Evolutionary conservation across 2,888 invertebrate genomes (phyloP).

Genomic region (Hyles lineata): DNA sequence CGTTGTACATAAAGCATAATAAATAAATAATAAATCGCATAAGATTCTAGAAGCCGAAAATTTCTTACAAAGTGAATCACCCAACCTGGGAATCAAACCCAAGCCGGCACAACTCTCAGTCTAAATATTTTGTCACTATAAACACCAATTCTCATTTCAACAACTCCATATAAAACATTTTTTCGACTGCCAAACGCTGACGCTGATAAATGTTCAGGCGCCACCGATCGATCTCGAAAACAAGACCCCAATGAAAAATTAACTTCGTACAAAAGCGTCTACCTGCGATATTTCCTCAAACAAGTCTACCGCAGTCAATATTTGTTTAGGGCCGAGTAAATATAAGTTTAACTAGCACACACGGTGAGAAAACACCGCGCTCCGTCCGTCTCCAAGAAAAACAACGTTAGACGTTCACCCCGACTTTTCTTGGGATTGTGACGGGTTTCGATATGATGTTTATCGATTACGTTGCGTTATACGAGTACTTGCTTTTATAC

Average conservation of each 20-base stretch:
- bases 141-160: too few species aligned
- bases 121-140: too few species aligned
- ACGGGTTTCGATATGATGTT: neutral
- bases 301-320: slow-evolving; percentile 24
- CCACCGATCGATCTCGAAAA: slow-evolving; percentile 1
- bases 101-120: too few species aligned
- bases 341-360: slow-evolving; percentile 16
- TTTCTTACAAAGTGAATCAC: too few species aligned
- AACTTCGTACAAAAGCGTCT: neutral
- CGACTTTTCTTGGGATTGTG: neutral
- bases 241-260: slow-evolving; percentile 10
- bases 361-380: slow-evolving; percentile 6
- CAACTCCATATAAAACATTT: neutral
- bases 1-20: too few species aligned
- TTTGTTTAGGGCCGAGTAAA: slow-evolving; percentile 11
- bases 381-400: slow-evolving; percentile 1
- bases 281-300: neutral
- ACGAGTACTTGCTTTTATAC: neutral
- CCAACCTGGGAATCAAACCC: too few species aligned
- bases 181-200: neutral
- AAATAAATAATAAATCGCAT: too few species aligned
- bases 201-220: neutral
- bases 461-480: neutral
- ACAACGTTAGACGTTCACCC: neutral
- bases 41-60: too few species aligned